Conservation (phyloP, 2,888 invertebrate genomes). For the Neoitamus cyanurus region DNA sequence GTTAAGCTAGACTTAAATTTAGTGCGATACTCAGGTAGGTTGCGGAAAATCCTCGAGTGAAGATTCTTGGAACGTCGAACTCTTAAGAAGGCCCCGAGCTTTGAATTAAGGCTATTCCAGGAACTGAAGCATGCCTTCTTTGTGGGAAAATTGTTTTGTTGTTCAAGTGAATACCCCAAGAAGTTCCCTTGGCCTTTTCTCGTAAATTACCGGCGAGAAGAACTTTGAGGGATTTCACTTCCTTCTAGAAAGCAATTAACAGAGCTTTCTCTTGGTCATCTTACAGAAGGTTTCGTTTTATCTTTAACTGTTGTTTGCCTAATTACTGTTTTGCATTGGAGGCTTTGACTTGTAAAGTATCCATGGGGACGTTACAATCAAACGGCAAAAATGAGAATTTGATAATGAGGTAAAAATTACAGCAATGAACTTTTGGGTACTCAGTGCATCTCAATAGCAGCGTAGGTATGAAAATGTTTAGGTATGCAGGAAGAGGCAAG, state of each 20-base stretch:
- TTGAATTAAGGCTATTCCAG: background rate
- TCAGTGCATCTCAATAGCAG: no score
- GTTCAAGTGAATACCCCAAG: background rate
- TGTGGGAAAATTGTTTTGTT: background rate
- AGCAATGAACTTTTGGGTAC: no score
- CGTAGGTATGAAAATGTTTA: no score
- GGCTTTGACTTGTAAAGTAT: background rate
- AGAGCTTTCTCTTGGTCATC: background rate
- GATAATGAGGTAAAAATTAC: no score
- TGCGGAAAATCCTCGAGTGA: background rate
- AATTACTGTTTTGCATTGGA: background rate
- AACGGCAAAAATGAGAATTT: background rate
- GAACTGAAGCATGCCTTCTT: background rate
- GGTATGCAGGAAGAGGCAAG: no score
- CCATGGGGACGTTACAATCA: background rate
- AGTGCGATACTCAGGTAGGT: background rate
- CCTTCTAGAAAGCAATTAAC: background rate
- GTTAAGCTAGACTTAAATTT: background rate
- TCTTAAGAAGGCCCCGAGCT: background rate
- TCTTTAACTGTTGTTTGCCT: background rate
- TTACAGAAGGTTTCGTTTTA: background rate
- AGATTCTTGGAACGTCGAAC: background rate
- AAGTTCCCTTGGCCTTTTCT: background rate
- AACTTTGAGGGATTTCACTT: background rate
- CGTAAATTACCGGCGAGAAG: background rate